Conservation (phyloP, 2,113 vertebrate species). For the Hippocampus mohnikei region DNA sequence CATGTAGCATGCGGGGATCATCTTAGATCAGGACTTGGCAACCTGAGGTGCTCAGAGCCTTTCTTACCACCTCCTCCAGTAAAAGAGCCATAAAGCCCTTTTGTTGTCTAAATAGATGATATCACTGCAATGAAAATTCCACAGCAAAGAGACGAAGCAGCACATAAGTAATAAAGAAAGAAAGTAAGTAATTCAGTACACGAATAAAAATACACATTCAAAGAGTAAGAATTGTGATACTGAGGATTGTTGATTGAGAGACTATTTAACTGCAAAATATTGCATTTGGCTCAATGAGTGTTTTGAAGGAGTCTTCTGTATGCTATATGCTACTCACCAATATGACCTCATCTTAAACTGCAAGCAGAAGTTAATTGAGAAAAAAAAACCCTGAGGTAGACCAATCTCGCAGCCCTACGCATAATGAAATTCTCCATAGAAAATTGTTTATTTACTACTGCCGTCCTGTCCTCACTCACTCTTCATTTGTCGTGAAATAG, state of each 20-base stretch:
- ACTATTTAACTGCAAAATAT: conserved; percentile 1
- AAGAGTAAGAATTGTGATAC: background rate
- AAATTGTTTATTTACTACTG: conserved; percentile 51
- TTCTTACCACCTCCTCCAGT: no score
- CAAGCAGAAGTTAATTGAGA: conserved; percentile 34
- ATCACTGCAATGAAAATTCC: no score
- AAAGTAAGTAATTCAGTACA: no score
- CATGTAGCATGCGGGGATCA: background rate
- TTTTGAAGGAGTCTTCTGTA: background rate
- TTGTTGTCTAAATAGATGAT: no score
- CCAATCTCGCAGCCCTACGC: conserved; percentile 8
- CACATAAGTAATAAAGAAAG: no score
- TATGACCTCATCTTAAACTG: conserved; percentile 33
- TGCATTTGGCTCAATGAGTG: conserved; percentile 3
- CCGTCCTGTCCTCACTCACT: conserved; percentile 39
- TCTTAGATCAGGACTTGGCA: background rate
- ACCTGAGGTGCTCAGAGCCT: no score
- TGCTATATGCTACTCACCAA: conserved; percentile 23
- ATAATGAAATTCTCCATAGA: conserved; percentile 43
- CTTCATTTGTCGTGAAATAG: conserved; percentile 39
- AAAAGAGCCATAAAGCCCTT: no score
- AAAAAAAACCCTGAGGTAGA: conserved; percentile 40
- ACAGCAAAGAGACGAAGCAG: no score
- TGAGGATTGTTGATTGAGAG: background rate
- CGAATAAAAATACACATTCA: background rate